Base-by-base conservation (phyloP, 1,140 invertebrate species). In the Drosophila azteca region DNA sequence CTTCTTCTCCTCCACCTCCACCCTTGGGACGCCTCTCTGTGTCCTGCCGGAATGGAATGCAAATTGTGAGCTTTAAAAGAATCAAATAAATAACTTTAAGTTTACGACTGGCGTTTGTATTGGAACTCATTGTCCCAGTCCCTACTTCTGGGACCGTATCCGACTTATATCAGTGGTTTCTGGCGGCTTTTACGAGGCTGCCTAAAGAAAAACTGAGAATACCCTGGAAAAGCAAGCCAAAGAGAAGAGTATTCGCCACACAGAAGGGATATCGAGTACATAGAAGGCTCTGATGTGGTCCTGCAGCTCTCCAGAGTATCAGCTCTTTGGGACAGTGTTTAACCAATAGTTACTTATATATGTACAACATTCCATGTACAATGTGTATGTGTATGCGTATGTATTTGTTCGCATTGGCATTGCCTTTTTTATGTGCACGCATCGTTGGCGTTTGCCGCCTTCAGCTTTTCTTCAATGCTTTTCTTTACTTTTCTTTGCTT, bases 61-160 rank as follows among this genome's bases (percentile, higher is more conserved):
- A 73, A 73, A 73, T 73, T 52, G 70, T 45, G 44, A 15, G 60
- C 71, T 74, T 74, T 74, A 74, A 74, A 74, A 69, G 66, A 64
- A 62, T 70, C 60, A 76, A 76, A 83, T 77, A 63, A 80, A 81
- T 81, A 65, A 77, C 80, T 87, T 85, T 77, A 85, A 74, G 67
- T 84, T 87, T 77, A 85, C 81, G 77, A 84, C 72, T 76, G 70
- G 58, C 50, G 79, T 75, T 83, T 70, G 57, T 59, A 73, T 81
- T 81, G 52, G 55, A 62, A 79, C 80, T 60, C 9, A 35, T 35
- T 35, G 3, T 35, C 31, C 31, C 31, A 35, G 31, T 35, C 35
- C 45, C 51, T 59, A 45, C 44, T 50, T 57, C 68, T 68, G 48
- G 15, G 31, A 51, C 68, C 44, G 49, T 69, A 69, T 69, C 51